Percentiles rank a stretch among this genome's conserved stretches.
Conservation (phyloP, 1,140 invertebrate species). For the Goniozus legneri region DNA sequence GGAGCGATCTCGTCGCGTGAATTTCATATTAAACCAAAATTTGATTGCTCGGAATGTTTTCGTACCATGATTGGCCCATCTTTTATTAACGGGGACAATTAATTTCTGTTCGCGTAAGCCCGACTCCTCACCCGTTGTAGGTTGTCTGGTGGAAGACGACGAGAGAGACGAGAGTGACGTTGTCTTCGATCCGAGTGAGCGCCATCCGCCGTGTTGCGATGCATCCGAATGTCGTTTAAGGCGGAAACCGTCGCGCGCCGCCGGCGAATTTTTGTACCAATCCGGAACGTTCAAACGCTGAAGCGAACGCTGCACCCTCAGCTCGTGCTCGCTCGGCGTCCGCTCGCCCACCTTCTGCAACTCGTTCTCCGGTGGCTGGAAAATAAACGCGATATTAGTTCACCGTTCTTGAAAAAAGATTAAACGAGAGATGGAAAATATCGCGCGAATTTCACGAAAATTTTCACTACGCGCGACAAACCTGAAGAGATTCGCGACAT, state of each 20-base stretch:
- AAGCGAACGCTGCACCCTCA: conserved; percentile 86
- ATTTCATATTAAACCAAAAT: too few relatives aligned
- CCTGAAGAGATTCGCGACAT: too few relatives aligned
- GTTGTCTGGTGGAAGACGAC: conserved; percentile 52
- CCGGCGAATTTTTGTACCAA: conserved; percentile 85
- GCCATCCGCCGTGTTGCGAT: conserved; percentile 63
- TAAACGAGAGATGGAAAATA: too few relatives aligned
- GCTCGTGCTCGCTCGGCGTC: conserved; percentile 84
- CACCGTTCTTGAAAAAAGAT: too few relatives aligned
- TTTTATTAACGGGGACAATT: too few relatives aligned
- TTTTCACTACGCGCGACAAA: too few relatives aligned
- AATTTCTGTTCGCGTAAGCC: too few relatives aligned
- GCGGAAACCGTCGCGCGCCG: conserved; percentile 66
- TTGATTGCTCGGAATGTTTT: too few relatives aligned
- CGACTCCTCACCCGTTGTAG: conserved; percentile 40
- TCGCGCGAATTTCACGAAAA: too few relatives aligned
- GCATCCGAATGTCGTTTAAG: conserved; percentile 68
- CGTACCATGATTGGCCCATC: too few relatives aligned
- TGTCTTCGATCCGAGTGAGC: conserved; percentile 72
- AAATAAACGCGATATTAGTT: too few relatives aligned
- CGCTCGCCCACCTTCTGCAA: conserved; percentile 77
- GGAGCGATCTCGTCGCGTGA: too few relatives aligned
- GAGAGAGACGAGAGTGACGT: conserved; percentile 68
- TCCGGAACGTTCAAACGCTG: conserved; percentile 91
- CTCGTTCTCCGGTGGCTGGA: conserved; percentile 89